Evolutionary conservation across 2,888 invertebrate genomes (phyloP).

Genomic region (Acronicta leporina): DNA sequence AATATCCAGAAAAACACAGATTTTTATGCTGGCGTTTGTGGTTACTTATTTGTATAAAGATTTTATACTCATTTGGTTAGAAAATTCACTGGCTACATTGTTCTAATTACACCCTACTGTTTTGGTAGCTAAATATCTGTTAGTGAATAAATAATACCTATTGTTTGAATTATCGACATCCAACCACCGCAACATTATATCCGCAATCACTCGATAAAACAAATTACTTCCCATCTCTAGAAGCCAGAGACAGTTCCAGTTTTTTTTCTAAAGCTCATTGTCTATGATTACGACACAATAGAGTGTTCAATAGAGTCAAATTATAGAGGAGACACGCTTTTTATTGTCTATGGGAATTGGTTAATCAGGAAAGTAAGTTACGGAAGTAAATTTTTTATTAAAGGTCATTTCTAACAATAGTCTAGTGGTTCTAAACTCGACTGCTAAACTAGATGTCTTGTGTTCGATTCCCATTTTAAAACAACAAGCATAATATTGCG

Average conservation of each 20-base stretch:
- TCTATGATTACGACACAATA: constrained; percentile 49
- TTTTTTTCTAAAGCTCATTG: constrained; percentile 32
- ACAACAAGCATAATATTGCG: too few relatives aligned
- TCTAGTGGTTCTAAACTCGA: too few relatives aligned
- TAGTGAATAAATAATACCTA: neutral
- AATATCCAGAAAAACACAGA: too few relatives aligned
- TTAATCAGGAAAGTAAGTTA: constrained; percentile 10
- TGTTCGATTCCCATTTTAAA: too few relatives aligned
- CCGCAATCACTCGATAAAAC: constrained; percentile 20
- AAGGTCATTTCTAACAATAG: too few relatives aligned
- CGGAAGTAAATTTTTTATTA: constrained; percentile 10
- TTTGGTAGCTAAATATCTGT: too few relatives aligned
- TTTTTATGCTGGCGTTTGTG: too few relatives aligned
- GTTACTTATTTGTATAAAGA: too few relatives aligned
- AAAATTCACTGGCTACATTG: too few relatives aligned
- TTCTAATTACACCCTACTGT: too few relatives aligned
- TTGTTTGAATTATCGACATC: constrained; percentile 15
- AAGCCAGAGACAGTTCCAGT: constrained; percentile 15
- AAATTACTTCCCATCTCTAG: constrained; percentile 32
- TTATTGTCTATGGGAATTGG: constrained; percentile 42
- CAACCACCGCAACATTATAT: neutral
- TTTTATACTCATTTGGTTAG: too few relatives aligned
- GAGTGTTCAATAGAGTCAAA: constrained; percentile 34
- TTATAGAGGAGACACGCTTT: constrained; percentile 32
- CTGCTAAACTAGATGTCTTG: too few relatives aligned